Base-by-base conservation (phyloP, 1,140 invertebrate species). In the Adelges cooleyi region DNA sequence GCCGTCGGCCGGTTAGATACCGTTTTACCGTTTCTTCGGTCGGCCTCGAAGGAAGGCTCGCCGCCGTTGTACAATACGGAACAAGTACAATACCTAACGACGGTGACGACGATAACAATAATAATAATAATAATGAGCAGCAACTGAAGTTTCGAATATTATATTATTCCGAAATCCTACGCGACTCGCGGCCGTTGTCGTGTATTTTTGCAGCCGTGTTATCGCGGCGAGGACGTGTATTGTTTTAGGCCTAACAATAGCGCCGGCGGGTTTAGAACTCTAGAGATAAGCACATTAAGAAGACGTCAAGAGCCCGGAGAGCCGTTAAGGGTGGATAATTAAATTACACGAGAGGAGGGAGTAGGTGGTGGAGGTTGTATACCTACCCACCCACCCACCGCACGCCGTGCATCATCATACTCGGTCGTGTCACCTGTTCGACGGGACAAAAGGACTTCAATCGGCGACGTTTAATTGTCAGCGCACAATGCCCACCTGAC, bases 381-480 rank as follows among this genome's bases (percentile, higher is more conserved):
- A n/a, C n/a, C n/a, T n/a, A 54, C 20, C 33, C 15, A n/a, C 52
- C 25, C 52, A 22, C 18, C 52, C 52, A 53, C n/a, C n/a, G n/a
- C n/a, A n/a, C n/a, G n/a, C n/a, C n/a, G n/a, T n/a, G n/a, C n/a
- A n/a, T n/a, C n/a, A n/a, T n/a, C n/a, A n/a, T n/a, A n/a, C n/a
- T 54, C 52, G 42, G 52, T 42, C 33, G 38, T 56, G 53, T 42
- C 53, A 56, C 54, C 54, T 59, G 54, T 59, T 59, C 54, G 38
- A 42, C 22, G 8, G 38, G 38, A 59, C 54, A 44, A 59, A 54
- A 59, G 54, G 38, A 23, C 40, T 59, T 59, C 54, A 44, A 59
- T 59, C 38, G 54, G n/a, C 38, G n/a, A 38, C 40, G 54, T 59
- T 59, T 59, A 59, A 59, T 56, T 56, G 53, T 56, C 54, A 59